Percentiles rank a stretch among this genome's conserved stretches.
phyloP scores from a whole-genome alignment of 2,888 invertebrate genomes.

The Spodoptera exigua region DNA sequence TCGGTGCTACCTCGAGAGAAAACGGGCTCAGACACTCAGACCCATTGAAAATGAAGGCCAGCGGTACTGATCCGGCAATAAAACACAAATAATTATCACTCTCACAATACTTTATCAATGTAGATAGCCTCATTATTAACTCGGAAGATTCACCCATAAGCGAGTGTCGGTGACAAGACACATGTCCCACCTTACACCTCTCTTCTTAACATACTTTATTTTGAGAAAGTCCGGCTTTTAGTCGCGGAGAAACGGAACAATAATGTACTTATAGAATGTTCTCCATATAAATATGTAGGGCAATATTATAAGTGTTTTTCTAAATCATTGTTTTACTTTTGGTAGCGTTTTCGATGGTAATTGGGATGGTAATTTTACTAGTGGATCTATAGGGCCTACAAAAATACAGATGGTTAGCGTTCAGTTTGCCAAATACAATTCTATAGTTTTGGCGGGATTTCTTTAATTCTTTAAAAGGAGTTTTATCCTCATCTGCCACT shows the following conservation, averaged over 20 bases:
- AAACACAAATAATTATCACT: conserved; percentile 45
- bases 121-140: conserved; percentile 34
- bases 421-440: too few species aligned
- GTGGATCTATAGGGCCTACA: too few species aligned
- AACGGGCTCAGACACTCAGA: conserved; percentile 39
- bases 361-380: neutral
- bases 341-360: neutral
- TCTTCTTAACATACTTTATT: conserved; percentile 44
- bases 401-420: too few species aligned
- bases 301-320: conserved; percentile 6
- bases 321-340: conserved; percentile 2
- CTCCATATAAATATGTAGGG: conserved; percentile 34
- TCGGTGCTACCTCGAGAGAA: conserved; percentile 35
- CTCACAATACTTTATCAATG: conserved; percentile 35
- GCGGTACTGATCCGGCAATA: conserved; percentile 43
- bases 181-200: conserved; percentile 29
- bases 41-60: conserved; percentile 43
- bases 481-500: conserved; percentile 4
- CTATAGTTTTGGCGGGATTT: neutral
- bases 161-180: conserved; percentile 25
- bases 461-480: neutral
- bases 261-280: conserved; percentile 30
- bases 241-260: conserved; percentile 34
- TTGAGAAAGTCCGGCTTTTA: conserved; percentile 41
- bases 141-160: conserved; percentile 25